Evolutionary conservation across 92 coral and sea anemone genomes (phyloP).

Genomic region (Porites lobata): DNA sequence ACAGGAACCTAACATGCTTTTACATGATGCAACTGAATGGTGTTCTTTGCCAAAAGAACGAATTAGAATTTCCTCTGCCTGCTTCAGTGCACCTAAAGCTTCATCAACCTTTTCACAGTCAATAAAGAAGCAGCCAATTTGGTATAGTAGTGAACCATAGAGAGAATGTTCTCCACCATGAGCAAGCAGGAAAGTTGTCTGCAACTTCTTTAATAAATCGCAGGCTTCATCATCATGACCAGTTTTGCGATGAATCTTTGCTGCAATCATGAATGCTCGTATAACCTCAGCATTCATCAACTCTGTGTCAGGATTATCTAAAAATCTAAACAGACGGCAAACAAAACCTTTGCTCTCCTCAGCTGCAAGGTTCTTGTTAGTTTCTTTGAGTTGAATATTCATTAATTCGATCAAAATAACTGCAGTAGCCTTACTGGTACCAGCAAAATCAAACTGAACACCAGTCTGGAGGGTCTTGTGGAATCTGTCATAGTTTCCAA

Average conservation of each 20-base stretch:
- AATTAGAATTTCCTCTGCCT: slow-evolving; percentile 2
- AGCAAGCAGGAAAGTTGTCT: neutral
- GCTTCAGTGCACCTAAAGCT: neutral
- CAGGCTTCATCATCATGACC: slow-evolving; percentile 6
- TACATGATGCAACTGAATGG: slow-evolving; percentile 21
- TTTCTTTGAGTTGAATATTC: slow-evolving; percentile 5
- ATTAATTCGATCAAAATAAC: neutral
- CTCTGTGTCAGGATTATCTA: neutral
- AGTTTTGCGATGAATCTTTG: slow-evolving; percentile 1
- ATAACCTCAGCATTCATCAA: slow-evolving; percentile 18
- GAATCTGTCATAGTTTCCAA: neutral
- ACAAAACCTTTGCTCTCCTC: neutral
- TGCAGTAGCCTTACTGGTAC: neutral
- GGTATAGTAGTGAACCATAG: slow-evolving; percentile 15
- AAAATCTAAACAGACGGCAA: neutral
- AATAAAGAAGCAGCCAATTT: slow-evolving; percentile 12
- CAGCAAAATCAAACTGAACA: neutral
- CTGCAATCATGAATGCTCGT: neutral
- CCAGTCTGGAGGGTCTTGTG: neutral
- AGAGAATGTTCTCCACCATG: neutral
- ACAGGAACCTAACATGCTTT: slow-evolving; percentile 22
- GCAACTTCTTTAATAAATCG: slow-evolving; percentile 11
- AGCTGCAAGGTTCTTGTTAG: neutral
- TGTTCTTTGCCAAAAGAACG: slow-evolving; percentile 1
- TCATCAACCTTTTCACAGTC: neutral